Conservation (phyloP, 2,113 vertebrate species). For the Erinaceus europaeus region DNA sequence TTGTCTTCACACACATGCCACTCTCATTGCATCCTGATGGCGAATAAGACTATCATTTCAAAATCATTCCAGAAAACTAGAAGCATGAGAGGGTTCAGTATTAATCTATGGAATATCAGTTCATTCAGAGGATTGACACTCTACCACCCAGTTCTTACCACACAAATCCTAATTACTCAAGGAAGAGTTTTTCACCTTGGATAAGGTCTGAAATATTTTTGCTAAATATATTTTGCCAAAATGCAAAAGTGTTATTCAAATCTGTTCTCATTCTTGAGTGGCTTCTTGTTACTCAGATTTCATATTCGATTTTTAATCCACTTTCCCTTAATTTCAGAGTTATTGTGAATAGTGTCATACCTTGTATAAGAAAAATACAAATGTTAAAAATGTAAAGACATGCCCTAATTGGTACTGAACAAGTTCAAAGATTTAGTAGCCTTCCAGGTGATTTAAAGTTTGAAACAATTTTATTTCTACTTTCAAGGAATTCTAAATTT, state of each 20-base stretch:
- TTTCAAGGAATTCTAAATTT: not conserved
- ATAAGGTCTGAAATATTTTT: no score
- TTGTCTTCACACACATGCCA: not conserved
- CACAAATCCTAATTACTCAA: not conserved
- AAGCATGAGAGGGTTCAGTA: not conserved
- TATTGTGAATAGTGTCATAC: no score
- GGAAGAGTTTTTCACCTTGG: not conserved
- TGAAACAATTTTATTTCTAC: not conserved
- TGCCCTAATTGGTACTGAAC: not conserved
- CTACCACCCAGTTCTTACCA: not conserved
- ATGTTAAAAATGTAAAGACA: not conserved
- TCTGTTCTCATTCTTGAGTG: not conserved
- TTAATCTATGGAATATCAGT: not conserved
- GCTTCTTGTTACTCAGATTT: not conserved
- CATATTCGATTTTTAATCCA: not conserved
- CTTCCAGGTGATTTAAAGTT: not conserved
- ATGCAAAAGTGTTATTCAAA: not conserved
- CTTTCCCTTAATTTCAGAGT: not conserved
- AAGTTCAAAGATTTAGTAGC: not conserved
- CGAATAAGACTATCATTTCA: not conserved
- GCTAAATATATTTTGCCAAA: no score
- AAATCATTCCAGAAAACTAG: conserved; percentile 10
- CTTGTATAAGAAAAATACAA: conserved; percentile 23
- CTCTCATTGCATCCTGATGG: conserved; percentile 1
- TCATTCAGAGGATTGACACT: not conserved